Conservation (phyloP, 1,140 invertebrate species). For the Diachasma alloeum region DNA sequence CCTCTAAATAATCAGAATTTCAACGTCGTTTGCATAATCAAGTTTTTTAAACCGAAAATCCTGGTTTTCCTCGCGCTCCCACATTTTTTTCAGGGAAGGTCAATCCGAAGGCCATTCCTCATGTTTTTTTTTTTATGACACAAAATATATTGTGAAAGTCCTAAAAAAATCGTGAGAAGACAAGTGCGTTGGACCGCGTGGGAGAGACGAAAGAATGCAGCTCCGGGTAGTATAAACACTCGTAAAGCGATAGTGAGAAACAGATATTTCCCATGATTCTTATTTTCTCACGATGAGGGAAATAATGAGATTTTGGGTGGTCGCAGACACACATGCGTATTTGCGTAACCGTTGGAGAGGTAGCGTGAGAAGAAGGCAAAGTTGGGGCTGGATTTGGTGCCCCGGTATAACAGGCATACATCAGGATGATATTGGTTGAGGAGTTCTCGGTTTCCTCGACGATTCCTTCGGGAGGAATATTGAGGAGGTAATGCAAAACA, state of each 20-base stretch:
- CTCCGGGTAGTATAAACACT: background rate
- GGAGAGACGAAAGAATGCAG: background rate
- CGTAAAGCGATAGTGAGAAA: background rate
- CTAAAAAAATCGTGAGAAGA: background rate
- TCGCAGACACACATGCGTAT: background rate
- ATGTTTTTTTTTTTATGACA: no score
- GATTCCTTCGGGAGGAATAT: no score
- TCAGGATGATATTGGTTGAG: background rate
- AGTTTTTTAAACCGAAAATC: no score
- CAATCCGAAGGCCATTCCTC: no score
- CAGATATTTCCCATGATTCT: background rate
- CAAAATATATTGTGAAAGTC: background rate
- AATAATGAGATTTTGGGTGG: background rate
- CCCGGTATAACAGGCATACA: background rate
- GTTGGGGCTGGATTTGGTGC: background rate
- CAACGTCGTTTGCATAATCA: background rate
- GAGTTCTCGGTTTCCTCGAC: background rate
- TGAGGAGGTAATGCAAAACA: no score
- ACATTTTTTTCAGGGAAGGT: background rate
- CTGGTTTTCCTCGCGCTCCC: no score
- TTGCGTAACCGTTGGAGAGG: background rate
- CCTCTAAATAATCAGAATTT: background rate
- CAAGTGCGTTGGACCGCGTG: background rate
- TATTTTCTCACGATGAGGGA: background rate
- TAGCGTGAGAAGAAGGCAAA: background rate